Percentiles rank a stretch among this genome's conserved stretches.
These are phyloP conservation scores for Andrena dorsata DNA, from an alignment of 2,888 invertebrate genomes.

Conservation along the genomic window DNA sequence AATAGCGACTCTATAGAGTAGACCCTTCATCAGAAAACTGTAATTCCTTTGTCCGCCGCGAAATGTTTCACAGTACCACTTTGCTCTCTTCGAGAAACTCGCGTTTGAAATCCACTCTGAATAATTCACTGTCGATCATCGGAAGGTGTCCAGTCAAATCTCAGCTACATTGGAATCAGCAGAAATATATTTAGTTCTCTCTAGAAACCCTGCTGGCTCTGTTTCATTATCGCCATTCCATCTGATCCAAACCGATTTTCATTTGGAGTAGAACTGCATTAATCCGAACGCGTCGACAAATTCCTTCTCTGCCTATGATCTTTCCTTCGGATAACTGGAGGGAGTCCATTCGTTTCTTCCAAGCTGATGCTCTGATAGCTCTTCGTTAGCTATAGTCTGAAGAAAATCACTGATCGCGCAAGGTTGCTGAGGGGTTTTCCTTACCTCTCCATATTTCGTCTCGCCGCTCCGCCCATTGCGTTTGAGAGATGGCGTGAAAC, in stretches of 20 bases:
- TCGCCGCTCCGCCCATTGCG: too few relatives aligned
- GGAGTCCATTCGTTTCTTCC: too few relatives aligned
- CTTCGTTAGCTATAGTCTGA: too few relatives aligned
- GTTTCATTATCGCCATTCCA: neutral
- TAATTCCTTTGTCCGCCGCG: neutral
- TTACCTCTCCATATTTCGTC: too few relatives aligned
- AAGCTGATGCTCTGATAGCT: too few relatives aligned
- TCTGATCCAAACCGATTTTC: neutral
- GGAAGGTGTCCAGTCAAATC: neutral
- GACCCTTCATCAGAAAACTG: slow-evolving; percentile 18
- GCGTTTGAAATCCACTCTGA: neutral
- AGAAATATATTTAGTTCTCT: neutral
- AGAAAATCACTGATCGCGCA: too few relatives aligned
- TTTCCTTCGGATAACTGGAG: too few relatives aligned
- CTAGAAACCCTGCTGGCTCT: neutral
- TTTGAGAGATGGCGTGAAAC: too few relatives aligned
- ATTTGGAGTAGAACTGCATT: neutral
- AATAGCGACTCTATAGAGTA: slow-evolving; percentile 52
- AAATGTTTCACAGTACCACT: slow-evolving; percentile 21
- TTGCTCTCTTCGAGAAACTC: neutral
- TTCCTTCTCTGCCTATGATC: too few relatives aligned
- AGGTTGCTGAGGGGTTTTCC: too few relatives aligned
- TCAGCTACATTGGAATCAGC: neutral
- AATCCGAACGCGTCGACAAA: neutral
- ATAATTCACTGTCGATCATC: too few relatives aligned